Percentiles rank a stretch among this genome's conserved stretches.
phyloP scores from a whole-genome alignment of 2,113 vertebrate species.

The Spermophilus dauricus region DNA sequence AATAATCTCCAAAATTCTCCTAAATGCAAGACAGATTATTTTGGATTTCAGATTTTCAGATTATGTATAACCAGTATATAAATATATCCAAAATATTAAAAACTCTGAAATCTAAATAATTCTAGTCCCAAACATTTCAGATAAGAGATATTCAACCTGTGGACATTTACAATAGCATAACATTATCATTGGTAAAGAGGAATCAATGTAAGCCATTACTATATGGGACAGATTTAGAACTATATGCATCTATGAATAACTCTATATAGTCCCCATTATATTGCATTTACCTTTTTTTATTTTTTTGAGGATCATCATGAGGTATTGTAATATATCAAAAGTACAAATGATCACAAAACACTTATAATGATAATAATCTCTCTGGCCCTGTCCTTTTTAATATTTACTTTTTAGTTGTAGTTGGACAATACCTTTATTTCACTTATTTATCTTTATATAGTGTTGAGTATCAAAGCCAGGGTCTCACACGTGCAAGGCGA shows the following conservation, averaged over 20 bases:
- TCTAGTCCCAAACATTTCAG: not conserved
- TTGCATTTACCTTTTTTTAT: too few relatives aligned
- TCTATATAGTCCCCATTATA: not conserved
- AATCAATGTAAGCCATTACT: not conserved
- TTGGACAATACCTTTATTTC: too few relatives aligned
- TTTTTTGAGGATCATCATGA: not conserved
- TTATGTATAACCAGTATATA: not conserved
- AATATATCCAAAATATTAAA: not conserved
- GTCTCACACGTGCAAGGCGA: too few relatives aligned
- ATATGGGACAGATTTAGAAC: not conserved
- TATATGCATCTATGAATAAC: not conserved
- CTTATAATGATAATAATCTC: too few relatives aligned
- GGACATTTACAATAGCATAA: not conserved
- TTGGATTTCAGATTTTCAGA: not conserved
- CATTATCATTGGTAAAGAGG: not conserved
- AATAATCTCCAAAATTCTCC: not conserved
- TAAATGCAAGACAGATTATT: not conserved
- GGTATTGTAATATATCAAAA: not conserved
- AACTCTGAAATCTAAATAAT: not conserved
- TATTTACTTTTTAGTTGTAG: too few relatives aligned
- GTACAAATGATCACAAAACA: too few relatives aligned
- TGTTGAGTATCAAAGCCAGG: too few relatives aligned
- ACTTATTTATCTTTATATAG: too few relatives aligned
- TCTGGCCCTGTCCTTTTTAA: too few relatives aligned
- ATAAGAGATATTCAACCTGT: too few relatives aligned